phyloP scores from a whole-genome alignment of 2,113 vertebrate species.

The Scartelaos histophorus region DNA sequence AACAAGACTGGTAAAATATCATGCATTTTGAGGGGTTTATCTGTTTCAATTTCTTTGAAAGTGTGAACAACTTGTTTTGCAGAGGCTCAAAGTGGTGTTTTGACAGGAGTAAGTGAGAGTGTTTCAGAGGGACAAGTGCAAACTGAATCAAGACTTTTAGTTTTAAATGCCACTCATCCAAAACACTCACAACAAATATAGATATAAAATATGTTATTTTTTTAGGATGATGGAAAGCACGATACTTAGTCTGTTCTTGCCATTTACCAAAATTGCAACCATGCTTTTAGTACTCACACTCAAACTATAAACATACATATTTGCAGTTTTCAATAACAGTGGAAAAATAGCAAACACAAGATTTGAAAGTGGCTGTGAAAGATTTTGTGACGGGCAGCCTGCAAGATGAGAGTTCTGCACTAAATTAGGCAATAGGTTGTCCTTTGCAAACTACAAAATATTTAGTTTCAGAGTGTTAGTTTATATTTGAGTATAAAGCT shows the following conservation, averaged over 20 bases:
- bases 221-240: not conserved
- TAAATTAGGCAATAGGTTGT: not conserved
- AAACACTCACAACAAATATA: not conserved
- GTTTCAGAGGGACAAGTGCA: constrained; percentile 12
- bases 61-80: constrained; percentile 12
- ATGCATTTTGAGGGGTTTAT: constrained; percentile 22
- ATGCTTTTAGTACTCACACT: not conserved
- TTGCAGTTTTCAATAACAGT: not conserved
- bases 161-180: constrained; percentile 23
- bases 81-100: constrained; percentile 15
- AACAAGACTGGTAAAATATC: constrained; percentile 5
- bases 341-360: not conserved
- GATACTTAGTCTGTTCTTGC: not conserved
- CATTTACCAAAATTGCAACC: not conserved
- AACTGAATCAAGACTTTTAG: constrained; percentile 29
- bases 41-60: constrained; percentile 10
- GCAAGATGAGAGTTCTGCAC: not conserved
- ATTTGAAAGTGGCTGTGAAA: not conserved
- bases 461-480: not conserved
- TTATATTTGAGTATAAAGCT: not conserved
- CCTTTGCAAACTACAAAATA: not conserved
- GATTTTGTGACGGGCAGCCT: not conserved
- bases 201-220: not conserved
- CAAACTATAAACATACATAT: not conserved
- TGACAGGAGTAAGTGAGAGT: constrained; percentile 15